Percentiles rank a stretch among this genome's conserved stretches.
These are phyloP conservation scores for Balearica regulorum DNA, from an alignment of 2,797 vertebrate species.

Conservation along the genomic window DNA sequence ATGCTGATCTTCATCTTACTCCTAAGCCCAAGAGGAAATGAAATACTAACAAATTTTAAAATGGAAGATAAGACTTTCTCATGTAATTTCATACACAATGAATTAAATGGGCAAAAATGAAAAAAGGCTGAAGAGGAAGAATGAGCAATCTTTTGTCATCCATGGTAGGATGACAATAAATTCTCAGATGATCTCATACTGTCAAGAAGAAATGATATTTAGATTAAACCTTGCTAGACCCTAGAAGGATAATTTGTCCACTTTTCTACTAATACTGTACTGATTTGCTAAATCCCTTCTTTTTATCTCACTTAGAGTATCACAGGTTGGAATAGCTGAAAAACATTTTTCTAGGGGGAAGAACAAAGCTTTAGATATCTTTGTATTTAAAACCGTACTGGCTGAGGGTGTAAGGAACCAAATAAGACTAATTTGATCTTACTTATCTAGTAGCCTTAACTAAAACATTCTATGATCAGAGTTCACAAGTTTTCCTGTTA, in stretches of 20 bases:
- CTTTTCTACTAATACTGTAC: conserved; percentile 58
- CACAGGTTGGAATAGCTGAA: conserved; percentile 53
- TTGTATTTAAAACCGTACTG: conserved; percentile 23
- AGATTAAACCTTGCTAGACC: conserved; percentile 62
- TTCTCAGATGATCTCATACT: conserved; percentile 37
- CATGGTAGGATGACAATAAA: conserved; percentile 49
- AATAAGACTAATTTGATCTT: conserved; percentile 2
- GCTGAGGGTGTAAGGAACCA: background rate
- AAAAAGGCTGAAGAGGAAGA: conserved; percentile 1
- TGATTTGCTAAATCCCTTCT: conserved; percentile 41
- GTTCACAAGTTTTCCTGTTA: conserved; percentile 3
- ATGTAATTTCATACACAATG: background rate
- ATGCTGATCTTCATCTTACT: background rate
- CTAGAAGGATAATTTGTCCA: conserved; percentile 66
- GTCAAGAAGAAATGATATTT: conserved; percentile 65
- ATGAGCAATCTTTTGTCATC: conserved; percentile 48
- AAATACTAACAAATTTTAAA: conserved; percentile 25
- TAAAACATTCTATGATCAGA: background rate
- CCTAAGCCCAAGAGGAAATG: background rate
- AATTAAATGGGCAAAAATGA: background rate
- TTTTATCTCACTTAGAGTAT: conserved; percentile 58
- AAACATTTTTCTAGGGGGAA: conserved; percentile 17
- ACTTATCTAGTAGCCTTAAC: background rate
- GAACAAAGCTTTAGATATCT: background rate
- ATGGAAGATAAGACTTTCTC: background rate